Base-by-base conservation (phyloP, 2,888 invertebrate genomes). In the Cheilosia scutellata region DNA sequence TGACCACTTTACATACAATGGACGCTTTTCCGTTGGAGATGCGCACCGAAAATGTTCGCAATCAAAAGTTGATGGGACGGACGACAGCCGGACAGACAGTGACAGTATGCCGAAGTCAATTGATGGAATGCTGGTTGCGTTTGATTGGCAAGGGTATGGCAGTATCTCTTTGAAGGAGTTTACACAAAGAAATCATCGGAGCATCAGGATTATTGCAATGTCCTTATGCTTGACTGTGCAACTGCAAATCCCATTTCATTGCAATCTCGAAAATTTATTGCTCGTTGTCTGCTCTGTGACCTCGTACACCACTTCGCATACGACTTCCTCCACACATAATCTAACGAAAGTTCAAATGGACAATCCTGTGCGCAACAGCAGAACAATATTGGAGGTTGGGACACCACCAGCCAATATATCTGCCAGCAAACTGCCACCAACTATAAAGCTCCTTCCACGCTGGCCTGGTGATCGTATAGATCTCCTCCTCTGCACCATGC, bases 1-100 rank as follows among this genome's bases (percentile, higher is more conserved):
- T 53, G 47, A 47, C 42, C 75, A 76, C 80, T 84, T 84, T 84
- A 84, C 84, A 84, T 84, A 84, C 84, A 84, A 84, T 80, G 84
- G 74, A 63, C 68, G 49, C 60, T 20, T 31, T 20, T 70, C 31
- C 9, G 70, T 37, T 53, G 20, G 51, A 62, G 51, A 62, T 65
- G 62, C 47, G 44, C 55, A 63, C 58, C 51, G 37, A 74, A 71
- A 66, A 51, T 71, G 51, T 58, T 76, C 31, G 47, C 70, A 70
- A 72, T 79, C 72, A 47, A 5, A 68, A 62, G 53, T 63, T 66
- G 51, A 33, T 49, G 57, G 44, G 75, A 76, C 63, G 57, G 49
- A 57, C 68, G 55, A 25, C 47, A 47, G 37, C 20, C 53, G 40
- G 53, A 68, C 68, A 75, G 83, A 79, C 84, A 65, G 58, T 71